Evolutionary conservation across 2,797 vertebrate genomes (phyloP), one percentile per base, ranked within the genome.

Genomic region (Eutrigla gurnardus): DNA sequence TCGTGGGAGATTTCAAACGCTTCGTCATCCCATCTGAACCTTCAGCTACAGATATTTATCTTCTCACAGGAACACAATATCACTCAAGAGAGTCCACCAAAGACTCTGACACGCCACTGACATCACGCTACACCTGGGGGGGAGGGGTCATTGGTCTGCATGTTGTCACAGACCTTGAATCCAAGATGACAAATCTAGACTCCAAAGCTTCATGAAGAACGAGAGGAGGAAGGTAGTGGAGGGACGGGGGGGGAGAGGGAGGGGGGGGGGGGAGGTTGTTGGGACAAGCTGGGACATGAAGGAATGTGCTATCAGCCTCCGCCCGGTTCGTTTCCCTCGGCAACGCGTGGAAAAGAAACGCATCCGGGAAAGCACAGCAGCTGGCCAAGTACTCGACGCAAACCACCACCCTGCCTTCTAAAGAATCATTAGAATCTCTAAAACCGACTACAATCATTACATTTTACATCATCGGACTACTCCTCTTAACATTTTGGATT

Each of bases 301-400:
- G 79, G 79, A 87, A 90, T 86, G 77, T 68, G 75, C 66, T 37
- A 79, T 81, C 66, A 81, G 72, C 57, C 78, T 72, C 82, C 53
- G 35, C 76, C 81, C 75, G 47, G 74, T 86, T 84, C 70, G 75
- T 75, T 75, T 72, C 72, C 25, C 65, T 54, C 74, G 40, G 67
- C 50, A 77, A 47, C 4, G 32, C 5, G 59, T 65, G 59, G 47
- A 18, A 77, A 62, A 81, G 67, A 75, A 64, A 75, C 61, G 49
- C 35, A 32, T 65, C 63, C 62, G 18, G 75, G 77, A 89, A 86
- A 88, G 78, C 17, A 70, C 63, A 65, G 77, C 85, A 86, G 84
- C 77, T 84, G 83, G 17, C 54, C 36, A 54, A 74, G 66, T 33
- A 45, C 57, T 75, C 12, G n/a, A 59, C 58, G 8, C 64, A 52